These are phyloP conservation scores for Crepidodera aurea DNA, from an alignment of 2,888 invertebrate genomes.

Conservation along the genomic window DNA sequence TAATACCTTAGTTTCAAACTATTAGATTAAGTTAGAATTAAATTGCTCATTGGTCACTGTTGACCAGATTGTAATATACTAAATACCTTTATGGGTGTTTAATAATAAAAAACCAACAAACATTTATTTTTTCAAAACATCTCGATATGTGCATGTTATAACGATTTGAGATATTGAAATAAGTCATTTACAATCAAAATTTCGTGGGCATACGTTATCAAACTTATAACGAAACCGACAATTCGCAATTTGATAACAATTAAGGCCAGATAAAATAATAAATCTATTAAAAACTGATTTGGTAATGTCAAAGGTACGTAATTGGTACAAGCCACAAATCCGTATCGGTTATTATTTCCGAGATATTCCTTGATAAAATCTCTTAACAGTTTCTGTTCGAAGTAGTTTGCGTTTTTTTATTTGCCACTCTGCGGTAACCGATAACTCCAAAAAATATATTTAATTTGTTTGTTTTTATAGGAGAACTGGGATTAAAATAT, in stretches of 20 bases:
- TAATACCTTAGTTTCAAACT: too few relatives aligned
- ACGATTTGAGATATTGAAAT: neutral
- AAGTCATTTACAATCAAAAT: neutral
- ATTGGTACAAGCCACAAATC: neutral
- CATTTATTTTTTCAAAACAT: too few relatives aligned
- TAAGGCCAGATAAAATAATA: neutral
- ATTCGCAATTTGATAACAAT: neutral
- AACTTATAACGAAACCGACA: neutral
- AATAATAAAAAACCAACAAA: too few relatives aligned
- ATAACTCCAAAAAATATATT: neutral
- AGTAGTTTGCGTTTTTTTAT: constrained; percentile 22
- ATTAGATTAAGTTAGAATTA: too few relatives aligned
- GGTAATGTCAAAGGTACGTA: neutral
- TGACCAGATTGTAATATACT: too few relatives aligned
- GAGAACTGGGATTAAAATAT: neutral
- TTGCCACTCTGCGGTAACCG: constrained; percentile 15
- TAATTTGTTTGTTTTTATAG: too few relatives aligned
- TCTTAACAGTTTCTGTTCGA: constrained; percentile 7
- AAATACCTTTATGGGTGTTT: too few relatives aligned
- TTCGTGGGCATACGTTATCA: neutral
- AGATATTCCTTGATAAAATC: constrained; percentile 19
- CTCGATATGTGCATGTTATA: too few relatives aligned
- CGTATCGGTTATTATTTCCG: constrained; percentile 14
- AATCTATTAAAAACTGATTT: neutral
- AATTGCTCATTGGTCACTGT: too few relatives aligned